These are phyloP conservation scores for Melanotaenia maccullochi DNA, from an alignment of 2,797 vertebrate genomes.

Conservation along the genomic window DNA sequence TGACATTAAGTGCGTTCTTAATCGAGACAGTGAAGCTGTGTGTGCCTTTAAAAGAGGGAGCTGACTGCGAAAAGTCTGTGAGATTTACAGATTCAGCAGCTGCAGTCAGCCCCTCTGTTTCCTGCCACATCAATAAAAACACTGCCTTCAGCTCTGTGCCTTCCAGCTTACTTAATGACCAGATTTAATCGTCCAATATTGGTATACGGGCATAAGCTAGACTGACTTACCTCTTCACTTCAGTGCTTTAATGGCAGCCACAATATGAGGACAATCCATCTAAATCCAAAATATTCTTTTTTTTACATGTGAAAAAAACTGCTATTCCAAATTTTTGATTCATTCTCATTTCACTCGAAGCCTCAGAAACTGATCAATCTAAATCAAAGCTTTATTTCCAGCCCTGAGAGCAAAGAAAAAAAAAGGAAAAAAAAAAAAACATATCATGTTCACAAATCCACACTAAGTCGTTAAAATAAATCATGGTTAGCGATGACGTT, in stretches of 20 bases:
- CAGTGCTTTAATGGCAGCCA: conserved; percentile 20
- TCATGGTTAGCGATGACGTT: conserved; percentile 34
- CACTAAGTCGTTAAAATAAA: conserved; percentile 37
- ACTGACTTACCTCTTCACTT: conserved; percentile 39
- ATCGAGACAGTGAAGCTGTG: conserved; percentile 68
- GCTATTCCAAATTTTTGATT: not conserved
- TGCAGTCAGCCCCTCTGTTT: conserved; percentile 65
- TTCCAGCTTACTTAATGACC: conserved; percentile 76
- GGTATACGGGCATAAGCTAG: conserved; percentile 52
- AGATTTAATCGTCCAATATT: conserved; percentile 70
- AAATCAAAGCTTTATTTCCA: conserved; percentile 20
- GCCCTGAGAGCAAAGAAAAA: not conserved
- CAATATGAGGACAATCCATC: conserved; percentile 8
- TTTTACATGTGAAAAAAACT: not conserved
- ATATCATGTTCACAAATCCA: conserved; percentile 52
- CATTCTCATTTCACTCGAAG: not conserved
- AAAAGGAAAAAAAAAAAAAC: conserved; percentile 17
- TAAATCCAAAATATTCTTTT: conserved; percentile 9
- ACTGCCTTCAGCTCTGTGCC: conserved; percentile 67
- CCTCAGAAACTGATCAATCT: not conserved
- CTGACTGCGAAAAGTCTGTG: conserved; percentile 71
- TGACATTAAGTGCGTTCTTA: conserved; percentile 80
- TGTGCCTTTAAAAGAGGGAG: conserved; percentile 75
- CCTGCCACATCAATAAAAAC: conserved; percentile 84
- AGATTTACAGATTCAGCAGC: conserved; percentile 80